Evolutionary conservation across 2,797 vertebrate genomes (phyloP), one percentile per base, ranked within the genome.

Genomic region (Forpus xanthops): DNA sequence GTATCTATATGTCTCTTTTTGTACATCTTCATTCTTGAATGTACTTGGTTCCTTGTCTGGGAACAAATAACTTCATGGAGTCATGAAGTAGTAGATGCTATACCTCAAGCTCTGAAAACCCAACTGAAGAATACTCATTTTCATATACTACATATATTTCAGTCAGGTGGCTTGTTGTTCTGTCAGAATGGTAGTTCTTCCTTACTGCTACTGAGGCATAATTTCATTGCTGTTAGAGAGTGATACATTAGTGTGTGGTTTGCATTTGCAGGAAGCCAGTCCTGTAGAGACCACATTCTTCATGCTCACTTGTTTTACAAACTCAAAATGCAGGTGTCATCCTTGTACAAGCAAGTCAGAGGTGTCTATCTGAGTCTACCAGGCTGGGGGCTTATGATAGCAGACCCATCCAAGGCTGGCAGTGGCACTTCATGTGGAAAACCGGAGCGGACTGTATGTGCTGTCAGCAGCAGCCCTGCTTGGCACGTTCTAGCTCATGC

Each of bases 161-260:
- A 89, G 35, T 61, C 64, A 37, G 28, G 20, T 65, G 55, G 58
- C 37, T 89, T 74, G 13, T 28, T 60, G 52, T 52, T 85, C 64
- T 78, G 41, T 79, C 71, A 79, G 41, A 49, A 76, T 74, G 30
- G 19, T 66, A 65, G 64, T 77, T 94, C 78, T 92, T 94, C 71
- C 64, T 80, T 74, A 19, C 67, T 77, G 71, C 88, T 95, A 61
- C 84, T 47, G 67, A 49, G 74, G 79, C 82, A n/a, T 77, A 77
- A 76, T 78, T 89, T 92, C 9, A 41, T 64, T 93, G 65, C 92
- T 87, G 24, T 65, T 93, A 37, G 67, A 70, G 89, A 83, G 49
- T 92, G 92, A 95, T 96, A 94, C 85, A 92, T 95, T 96, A 87
- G 39, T 90, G 53, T 79, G 71, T 89, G 90, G 66, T 90, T 92